A percentile compares a stretch with the other conserved stretches of the same genome.
These are phyloP conservation scores for Drosophila imparisetae DNA, from an alignment of 2,888 invertebrate species.

Conservation along the genomic window DNA sequence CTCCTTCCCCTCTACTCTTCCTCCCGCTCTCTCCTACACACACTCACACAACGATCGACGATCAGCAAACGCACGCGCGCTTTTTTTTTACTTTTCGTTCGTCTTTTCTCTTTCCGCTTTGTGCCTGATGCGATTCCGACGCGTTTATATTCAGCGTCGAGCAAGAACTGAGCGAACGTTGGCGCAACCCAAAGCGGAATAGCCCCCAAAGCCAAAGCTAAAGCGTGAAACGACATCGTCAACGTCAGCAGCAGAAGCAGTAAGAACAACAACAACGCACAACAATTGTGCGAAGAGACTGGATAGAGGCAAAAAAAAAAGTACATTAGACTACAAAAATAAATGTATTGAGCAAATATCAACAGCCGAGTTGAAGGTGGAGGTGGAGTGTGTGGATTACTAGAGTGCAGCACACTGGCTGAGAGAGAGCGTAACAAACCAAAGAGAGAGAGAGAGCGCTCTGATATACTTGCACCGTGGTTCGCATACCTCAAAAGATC, in stretches of 20 bases:
- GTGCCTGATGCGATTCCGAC: constrained; percentile 62
- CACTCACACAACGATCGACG: constrained; percentile 15
- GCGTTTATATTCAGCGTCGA: constrained; percentile 80
- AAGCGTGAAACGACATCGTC: constrained; percentile 44
- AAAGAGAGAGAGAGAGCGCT: constrained; percentile 7
- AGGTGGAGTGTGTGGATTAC: constrained; percentile 11
- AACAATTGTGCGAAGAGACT: constrained; percentile 68
- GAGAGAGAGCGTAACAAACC: constrained; percentile 21
- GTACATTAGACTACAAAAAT: constrained; percentile 62
- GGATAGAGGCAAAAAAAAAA: constrained; percentile 23
- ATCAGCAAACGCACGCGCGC: constrained; percentile 67
- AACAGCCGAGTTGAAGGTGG: constrained; percentile 29
- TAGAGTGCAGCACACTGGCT: constrained; percentile 27
- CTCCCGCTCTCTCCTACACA: constrained; percentile 3
- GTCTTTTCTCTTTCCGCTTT: constrained; percentile 29
- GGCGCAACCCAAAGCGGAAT: constrained; percentile 48
- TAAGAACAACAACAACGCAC: constrained; percentile 50
- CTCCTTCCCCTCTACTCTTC: constrained; percentile 4
- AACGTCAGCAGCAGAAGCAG: constrained; percentile 51
- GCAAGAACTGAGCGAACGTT: constrained; percentile 80
- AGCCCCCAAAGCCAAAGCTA: constrained; percentile 44
- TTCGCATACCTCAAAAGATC: constrained; percentile 7
- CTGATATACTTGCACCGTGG: constrained; percentile 46
- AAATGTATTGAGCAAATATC: constrained; percentile 77
- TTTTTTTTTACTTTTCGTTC: constrained; percentile 23